Conservation (phyloP, 1,140 invertebrate species). For the Halesus radiatus region DNA sequence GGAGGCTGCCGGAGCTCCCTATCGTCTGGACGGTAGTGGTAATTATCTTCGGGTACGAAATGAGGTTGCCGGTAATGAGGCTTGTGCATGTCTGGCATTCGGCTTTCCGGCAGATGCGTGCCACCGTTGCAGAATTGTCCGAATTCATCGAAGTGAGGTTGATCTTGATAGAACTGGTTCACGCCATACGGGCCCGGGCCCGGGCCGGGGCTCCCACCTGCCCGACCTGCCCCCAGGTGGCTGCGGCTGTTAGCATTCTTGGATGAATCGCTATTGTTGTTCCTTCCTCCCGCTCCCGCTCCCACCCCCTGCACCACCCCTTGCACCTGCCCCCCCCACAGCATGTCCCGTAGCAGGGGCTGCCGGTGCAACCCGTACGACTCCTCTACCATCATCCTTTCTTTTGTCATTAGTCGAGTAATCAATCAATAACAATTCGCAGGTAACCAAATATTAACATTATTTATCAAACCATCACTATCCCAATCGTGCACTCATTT, state of each 20-base stretch:
- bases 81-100: background rate
- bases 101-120: constrained; percentile 37
- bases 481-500: too few species aligned
- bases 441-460: background rate
- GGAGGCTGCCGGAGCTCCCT: background rate
- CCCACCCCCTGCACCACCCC: too few species aligned
- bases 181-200: constrained; percentile 9
- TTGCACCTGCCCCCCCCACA: background rate
- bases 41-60: background rate
- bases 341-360: background rate
- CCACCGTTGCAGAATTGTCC: constrained; percentile 13
- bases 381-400: constrained; percentile 10
- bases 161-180: background rate
- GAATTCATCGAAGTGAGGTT: background rate
- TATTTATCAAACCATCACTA: background rate
- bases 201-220: constrained; percentile 44
- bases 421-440: too few species aligned
- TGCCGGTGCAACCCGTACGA: background rate
- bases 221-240: constrained; percentile 45
- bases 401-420: background rate
- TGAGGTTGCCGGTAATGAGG: background rate
- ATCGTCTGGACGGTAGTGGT: background rate
- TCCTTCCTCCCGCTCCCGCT: background rate
- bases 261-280: constrained; percentile 33
- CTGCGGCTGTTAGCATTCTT: constrained; percentile 36